Evolutionary conservation across 1,140 invertebrate species (phyloP).

Genomic region (Apocrypta bakeri): DNA sequence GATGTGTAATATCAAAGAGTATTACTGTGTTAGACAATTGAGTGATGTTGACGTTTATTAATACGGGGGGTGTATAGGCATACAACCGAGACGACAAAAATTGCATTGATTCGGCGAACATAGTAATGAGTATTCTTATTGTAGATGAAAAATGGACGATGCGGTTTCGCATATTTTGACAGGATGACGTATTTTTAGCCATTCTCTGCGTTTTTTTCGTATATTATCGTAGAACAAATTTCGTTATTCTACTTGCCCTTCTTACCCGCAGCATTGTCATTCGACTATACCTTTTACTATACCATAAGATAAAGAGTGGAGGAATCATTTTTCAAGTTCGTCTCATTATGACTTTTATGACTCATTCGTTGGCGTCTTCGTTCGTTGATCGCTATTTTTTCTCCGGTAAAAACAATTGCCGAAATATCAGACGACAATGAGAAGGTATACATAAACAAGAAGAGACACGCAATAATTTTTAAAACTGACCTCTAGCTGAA

Average conservation of each 20-base stretch:
- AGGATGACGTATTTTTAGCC: neutral
- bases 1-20: neutral
- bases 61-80: too few species aligned
- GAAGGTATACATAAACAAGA: neutral
- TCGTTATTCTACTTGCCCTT: neutral
- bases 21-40: neutral
- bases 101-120: neutral
- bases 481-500: neutral
- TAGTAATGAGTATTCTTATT: constrained; percentile 4
- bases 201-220: neutral
- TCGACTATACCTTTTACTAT: neutral
- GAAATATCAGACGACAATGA: constrained; percentile 40
- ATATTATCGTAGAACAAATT: neutral
- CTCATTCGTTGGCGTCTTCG: constrained; percentile 9
- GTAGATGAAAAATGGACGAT: constrained; percentile 24
- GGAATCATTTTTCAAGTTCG: constrained; percentile 43
- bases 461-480: constrained; percentile 3
- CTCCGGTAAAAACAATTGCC: constrained; percentile 16
- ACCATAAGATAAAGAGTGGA: neutral
- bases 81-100: neutral
- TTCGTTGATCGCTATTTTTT: neutral
- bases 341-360: constrained; percentile 20
- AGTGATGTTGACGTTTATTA: neutral
- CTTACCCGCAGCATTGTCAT: neutral
- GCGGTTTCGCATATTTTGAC: constrained; percentile 32